Base-by-base conservation (phyloP, 2,113 vertebrate genomes). In the Willisornis vidua region DNA sequence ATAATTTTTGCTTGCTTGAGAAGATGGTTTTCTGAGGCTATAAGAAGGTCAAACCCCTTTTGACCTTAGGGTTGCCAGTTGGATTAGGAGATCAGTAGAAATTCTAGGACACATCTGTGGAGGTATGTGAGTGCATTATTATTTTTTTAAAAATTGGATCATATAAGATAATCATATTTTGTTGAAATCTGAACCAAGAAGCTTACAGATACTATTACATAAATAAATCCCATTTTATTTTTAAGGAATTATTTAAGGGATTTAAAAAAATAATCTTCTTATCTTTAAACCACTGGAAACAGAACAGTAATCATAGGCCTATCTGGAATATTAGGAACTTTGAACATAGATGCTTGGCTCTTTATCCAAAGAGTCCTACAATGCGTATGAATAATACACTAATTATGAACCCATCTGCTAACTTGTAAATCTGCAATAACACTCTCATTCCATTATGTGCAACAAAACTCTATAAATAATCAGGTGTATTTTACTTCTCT, bases 391-490 rank as follows among this genome's bases (percentile, higher is more conserved):
- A 66, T 75, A 89, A 87, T 58, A 79, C 62, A 73, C 46, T 94
- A 87, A 93, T 87, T 78, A 57, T 87, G 68, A 95, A 39, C 25
- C 75, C 49, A 71, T 92, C 68, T 80, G 59, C 39, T 87, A 87
- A 72, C 72, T 67, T 92, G 79, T 79, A 95, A 92, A 90, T 88
- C 76, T 89, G 73, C 70, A 93, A 31, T 52, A 90, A 78, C 65
- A 68, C 5, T 12, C 68, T 93, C 81, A 8, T 37, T 95, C 75
- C 41, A 25, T 90, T 94, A 61, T 43, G 49, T 78, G 72, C 39
- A 94, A 61, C 35, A 89, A 59, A 84, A 58, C 66, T 66, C 93
- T 94, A 87, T 66, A 94, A 96, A 93, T 95, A 96, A 93, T 61
- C 54, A 94, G 86, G 78, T 89, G 63, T 93, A 87, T 86, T 92